Conservation (phyloP, 2,888 invertebrate species). For the Nineta flava region DNA sequence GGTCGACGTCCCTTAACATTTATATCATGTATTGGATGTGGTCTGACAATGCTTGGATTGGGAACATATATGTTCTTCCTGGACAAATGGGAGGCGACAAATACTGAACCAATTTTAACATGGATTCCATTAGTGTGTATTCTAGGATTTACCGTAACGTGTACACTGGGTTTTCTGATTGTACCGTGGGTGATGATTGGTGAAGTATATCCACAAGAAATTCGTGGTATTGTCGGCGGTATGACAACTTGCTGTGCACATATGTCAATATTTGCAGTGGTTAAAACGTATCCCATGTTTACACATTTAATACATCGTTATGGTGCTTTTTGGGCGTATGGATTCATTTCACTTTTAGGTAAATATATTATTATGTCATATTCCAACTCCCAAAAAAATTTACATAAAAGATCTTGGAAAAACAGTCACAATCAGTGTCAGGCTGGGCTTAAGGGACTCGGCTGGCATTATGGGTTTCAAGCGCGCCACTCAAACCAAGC, state of each 20-base stretch:
- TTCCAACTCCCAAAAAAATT: no score
- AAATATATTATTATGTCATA: slow-evolving; percentile 17
- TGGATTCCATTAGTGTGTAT: slow-evolving; percentile 48
- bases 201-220: slow-evolving; percentile 54
- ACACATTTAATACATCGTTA: slow-evolving; percentile 33
- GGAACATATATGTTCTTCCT: slow-evolving; percentile 43
- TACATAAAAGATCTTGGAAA: no score
- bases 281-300: slow-evolving; percentile 46
- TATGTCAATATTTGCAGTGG: slow-evolving; percentile 46
- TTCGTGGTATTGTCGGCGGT: slow-evolving; percentile 48
- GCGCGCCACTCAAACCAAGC: no score
- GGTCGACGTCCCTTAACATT: slow-evolving; percentile 47
- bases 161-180: slow-evolving; percentile 49
- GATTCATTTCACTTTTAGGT: slow-evolving; percentile 40
- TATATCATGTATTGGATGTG: slow-evolving; percentile 45
- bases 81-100: slow-evolving; percentile 31
- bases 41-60: slow-evolving; percentile 41
- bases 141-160: slow-evolving; percentile 41
- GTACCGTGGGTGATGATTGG: slow-evolving; percentile 62
- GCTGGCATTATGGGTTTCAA: no score
- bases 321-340: slow-evolving; percentile 46
- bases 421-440: no score
- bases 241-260: slow-evolving; percentile 50
- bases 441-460: no score
- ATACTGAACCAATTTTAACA: slow-evolving; percentile 26